Base-by-base conservation (phyloP, 2,888 invertebrate genomes). In the Cremastinae sp. region DNA sequence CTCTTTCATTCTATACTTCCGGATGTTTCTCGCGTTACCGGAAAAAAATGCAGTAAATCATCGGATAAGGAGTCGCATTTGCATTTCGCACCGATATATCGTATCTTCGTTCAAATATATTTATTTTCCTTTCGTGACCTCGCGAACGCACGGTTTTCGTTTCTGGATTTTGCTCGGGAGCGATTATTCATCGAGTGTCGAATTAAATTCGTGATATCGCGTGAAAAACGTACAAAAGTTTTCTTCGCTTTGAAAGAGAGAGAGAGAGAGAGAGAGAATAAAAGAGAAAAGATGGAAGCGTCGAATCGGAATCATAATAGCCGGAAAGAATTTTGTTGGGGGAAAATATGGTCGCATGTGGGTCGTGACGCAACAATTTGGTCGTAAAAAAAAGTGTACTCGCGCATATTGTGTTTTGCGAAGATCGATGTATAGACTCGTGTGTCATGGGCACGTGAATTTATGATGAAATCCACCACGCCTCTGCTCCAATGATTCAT, bases 401-500 rank as follows among this genome's bases (percentile, higher is more conserved):
- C 8, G 45, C 28, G 14, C 34, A 45, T 61, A 45, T 61, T 61
- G 34, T 10, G n/a, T 22, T 45, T 12, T 38, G 28, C 45, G 16
- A 12, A 14, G 14, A 61, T 34, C 47, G 12, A 20, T 5, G 18
- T 58, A 10, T 41, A 20, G 9, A 12, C 9, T 10, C 1, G 56
- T 20, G 36, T 41, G 10, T 16, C 4, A 38, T 34, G 49, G 3
- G 12, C 10, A 45, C 2, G 28, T n/a, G 14, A 59, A 68, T 68
- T 58, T 49, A 58, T 49, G 38, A 56, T 38, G 58, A 58, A 49
- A 49, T 18, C 18, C 49, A 28, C 51, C 28, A 34, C 59, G 28
- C 51, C 36, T 53, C 14, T 61, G 43, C n/a, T 20, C 34, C 36
- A 43, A 36, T 47, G 62, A 70, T 70, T 70, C 61, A 70, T 41